Evolutionary conservation across 2,113 vertebrate genomes (phyloP).

Genomic region (Mus pahari): DNA sequence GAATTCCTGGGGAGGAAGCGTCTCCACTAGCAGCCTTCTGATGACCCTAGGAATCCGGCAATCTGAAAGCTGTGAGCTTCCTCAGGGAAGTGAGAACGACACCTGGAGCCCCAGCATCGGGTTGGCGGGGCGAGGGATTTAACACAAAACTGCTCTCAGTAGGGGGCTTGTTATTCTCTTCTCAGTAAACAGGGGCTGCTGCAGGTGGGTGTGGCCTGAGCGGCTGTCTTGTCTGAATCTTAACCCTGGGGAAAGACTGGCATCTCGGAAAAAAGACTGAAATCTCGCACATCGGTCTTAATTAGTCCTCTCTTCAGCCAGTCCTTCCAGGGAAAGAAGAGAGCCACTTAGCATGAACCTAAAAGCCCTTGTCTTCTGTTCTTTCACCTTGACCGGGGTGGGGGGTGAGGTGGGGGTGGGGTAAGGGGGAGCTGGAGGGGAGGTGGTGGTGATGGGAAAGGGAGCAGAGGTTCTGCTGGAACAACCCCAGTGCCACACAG

Average conservation of each 20-base stretch:
- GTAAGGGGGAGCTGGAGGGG: fast-evolving
- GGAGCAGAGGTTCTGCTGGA: neutral
- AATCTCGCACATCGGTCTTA: neutral
- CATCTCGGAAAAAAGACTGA: neutral
- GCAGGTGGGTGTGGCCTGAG: neutral
- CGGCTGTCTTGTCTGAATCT: neutral
- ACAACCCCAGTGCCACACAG: neutral
- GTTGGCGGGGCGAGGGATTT: neutral
- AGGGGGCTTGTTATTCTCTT: neutral
- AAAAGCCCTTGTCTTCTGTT: neutral
- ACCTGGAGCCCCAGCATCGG: neutral
- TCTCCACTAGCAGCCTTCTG: neutral
- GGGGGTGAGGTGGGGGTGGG: too few species aligned
- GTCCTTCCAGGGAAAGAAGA: neutral
- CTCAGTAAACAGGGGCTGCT: too few species aligned
- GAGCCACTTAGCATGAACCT: too few species aligned
- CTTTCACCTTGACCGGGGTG: neutral
- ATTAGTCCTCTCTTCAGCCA: neutral
- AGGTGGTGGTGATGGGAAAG: neutral
- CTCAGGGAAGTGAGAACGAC: neutral
- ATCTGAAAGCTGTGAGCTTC: neutral
- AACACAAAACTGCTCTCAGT: neutral
- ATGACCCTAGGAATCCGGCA: neutral
- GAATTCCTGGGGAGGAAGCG: neutral
- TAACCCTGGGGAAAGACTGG: neutral